Evolutionary conservation across 2,888 invertebrate species (phyloP).

Genomic region (Hirtodrosophila duncani): DNA sequence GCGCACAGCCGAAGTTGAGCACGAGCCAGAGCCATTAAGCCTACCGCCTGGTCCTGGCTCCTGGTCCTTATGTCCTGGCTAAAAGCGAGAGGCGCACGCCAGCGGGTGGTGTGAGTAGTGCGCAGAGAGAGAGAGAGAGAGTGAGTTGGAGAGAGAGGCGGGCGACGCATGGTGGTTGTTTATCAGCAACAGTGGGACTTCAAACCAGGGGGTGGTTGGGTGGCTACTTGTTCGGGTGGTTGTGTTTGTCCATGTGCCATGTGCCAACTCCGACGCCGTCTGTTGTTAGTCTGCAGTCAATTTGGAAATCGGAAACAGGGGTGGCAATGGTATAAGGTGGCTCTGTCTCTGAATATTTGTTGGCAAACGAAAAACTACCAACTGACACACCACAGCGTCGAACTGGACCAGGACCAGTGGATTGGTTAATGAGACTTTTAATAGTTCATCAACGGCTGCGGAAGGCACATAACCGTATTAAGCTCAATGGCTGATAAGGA

Average conservation of each 20-base stretch:
- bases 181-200: constrained; percentile 6
- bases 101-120: constrained; percentile 27
- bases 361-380: constrained; percentile 8
- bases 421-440: too few species aligned
- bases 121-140: constrained; percentile 30
- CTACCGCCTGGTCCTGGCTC: constrained; percentile 4
- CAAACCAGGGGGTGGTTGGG: constrained; percentile 25
- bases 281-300: constrained; percentile 36
- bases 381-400: too few species aligned
- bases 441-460: too few species aligned
- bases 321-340: constrained; percentile 16
- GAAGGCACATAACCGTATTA: too few species aligned
- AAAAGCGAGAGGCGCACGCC: constrained; percentile 33
- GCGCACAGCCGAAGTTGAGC: constrained; percentile 39
- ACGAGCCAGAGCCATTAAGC: constrained; percentile 21
- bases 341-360: constrained; percentile 1
- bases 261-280: constrained; percentile 47
- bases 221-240: constrained; percentile 10
- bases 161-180: constrained; percentile 15
- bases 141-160: constrained; percentile 5
- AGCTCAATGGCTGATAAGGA: too few species aligned
- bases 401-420: too few species aligned
- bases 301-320: constrained; percentile 13
- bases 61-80: constrained; percentile 13
- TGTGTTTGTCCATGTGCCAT: constrained; percentile 17